A percentile compares a stretch with the other conserved stretches of the same genome.
These are phyloP conservation scores for Drosophila nr. perissopoda DNA, from an alignment of 2,888 invertebrate genomes.

Conservation along the genomic window DNA sequence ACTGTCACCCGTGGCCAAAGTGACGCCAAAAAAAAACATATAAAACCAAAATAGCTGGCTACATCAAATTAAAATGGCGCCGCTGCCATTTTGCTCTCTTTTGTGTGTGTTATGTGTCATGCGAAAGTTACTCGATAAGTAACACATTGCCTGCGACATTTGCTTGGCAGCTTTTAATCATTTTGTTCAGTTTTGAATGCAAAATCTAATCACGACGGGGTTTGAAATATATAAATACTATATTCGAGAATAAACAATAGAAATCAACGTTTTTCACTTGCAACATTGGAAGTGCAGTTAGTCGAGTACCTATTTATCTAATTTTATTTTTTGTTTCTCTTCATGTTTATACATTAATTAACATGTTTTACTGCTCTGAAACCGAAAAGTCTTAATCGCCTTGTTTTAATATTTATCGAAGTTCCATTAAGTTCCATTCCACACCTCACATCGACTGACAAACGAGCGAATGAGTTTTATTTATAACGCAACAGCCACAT, in stretches of 20 bases:
- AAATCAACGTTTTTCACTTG: too few relatives aligned
- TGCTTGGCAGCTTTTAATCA: conserved; percentile 48
- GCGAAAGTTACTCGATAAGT: conserved; percentile 62
- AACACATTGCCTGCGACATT: conserved; percentile 51
- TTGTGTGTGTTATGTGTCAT: conserved; percentile 33
- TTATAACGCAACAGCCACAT: conserved; percentile 71
- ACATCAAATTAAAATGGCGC: conserved; percentile 77
- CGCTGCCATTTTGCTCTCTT: conserved; percentile 45
- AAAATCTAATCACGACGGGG: too few relatives aligned
- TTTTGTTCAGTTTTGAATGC: not conserved
- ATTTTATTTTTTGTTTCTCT: not conserved
- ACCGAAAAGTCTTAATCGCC: not conserved
- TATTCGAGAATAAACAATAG: too few relatives aligned
- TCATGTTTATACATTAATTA: not conserved
- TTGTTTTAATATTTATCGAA: conserved; percentile 24
- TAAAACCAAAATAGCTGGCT: conserved; percentile 23
- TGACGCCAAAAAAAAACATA: conserved; percentile 46
- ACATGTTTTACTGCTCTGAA: not conserved
- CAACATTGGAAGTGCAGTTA: too few relatives aligned
- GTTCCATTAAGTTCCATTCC: conserved; percentile 54
- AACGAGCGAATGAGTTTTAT: conserved; percentile 56
- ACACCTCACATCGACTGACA: conserved; percentile 3
- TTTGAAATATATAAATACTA: too few relatives aligned
- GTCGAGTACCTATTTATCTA: not conserved
- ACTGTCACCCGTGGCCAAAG: conserved; percentile 66